phyloP scores from a whole-genome alignment of 1,140 invertebrate species.

The Drosophila tani region DNA sequence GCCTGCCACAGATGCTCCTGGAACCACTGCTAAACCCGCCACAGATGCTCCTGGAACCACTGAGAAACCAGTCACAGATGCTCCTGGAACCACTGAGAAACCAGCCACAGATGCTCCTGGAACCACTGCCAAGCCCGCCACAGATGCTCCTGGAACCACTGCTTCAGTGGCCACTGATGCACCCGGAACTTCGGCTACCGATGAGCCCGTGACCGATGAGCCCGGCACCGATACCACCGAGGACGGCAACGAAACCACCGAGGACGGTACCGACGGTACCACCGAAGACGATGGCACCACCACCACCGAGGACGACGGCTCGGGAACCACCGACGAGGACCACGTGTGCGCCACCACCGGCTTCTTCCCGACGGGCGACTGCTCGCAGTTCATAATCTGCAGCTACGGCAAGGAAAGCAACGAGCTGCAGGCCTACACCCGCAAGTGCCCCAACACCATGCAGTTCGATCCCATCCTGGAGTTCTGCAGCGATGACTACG shows the following conservation, averaged over 20 bases:
- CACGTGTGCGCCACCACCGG: slow-evolving; percentile 52
- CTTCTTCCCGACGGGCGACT: slow-evolving; percentile 31
- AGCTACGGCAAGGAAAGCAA: neutral
- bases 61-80: too few species aligned
- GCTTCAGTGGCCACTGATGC: neutral
- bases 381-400: slow-evolving; percentile 54
- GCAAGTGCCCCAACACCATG: slow-evolving; percentile 46
- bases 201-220: neutral
- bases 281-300: slow-evolving; percentile 8
- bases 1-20: too few species aligned
- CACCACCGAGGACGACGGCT: slow-evolving; percentile 11
- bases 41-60: too few species aligned
- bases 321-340: neutral
- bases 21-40: too few species aligned
- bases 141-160: neutral
- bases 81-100: too few species aligned
- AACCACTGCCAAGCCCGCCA: neutral
- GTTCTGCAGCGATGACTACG: slow-evolving; percentile 21
- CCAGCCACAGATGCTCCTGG: neutral
- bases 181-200: neutral
- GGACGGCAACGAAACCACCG: neutral
- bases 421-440: neutral
- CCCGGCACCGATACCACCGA: slow-evolving; percentile 15
- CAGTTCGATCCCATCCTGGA: slow-evolving; percentile 34
- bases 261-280: slow-evolving; percentile 2